These are phyloP conservation scores for Oostethus manadensis DNA, from an alignment of 2,113 vertebrate genomes.

Conservation along the genomic window DNA sequence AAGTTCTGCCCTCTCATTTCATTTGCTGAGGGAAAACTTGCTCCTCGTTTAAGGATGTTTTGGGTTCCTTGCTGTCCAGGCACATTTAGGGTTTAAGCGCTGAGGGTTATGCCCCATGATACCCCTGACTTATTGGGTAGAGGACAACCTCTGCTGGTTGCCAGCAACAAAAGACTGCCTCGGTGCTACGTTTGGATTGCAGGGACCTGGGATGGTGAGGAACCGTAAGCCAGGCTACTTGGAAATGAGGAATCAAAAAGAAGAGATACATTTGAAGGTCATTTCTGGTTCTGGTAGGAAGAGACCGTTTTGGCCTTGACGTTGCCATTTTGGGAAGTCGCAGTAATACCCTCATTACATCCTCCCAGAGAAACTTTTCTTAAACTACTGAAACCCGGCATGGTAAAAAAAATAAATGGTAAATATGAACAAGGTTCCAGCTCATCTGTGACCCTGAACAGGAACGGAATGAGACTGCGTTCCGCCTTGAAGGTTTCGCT, in stretches of 20 bases:
- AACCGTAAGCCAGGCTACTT: constrained; percentile 12
- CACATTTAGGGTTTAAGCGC: constrained; percentile 42
- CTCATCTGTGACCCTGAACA: too few relatives aligned
- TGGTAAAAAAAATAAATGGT: too few relatives aligned
- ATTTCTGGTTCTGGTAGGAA: neutral
- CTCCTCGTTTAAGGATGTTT: constrained; percentile 46
- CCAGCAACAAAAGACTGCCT: constrained; percentile 67
- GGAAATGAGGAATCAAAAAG: constrained; percentile 7
- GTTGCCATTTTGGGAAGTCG: too few relatives aligned
- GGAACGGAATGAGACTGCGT: too few relatives aligned
- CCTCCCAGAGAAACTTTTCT: too few relatives aligned
- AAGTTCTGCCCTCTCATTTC: too few relatives aligned
- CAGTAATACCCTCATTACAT: too few relatives aligned
- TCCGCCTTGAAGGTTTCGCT: too few relatives aligned
- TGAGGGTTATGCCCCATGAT: constrained; percentile 39
- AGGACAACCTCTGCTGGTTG: constrained; percentile 21
- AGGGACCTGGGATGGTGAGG: constrained; percentile 27
- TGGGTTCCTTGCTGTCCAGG: constrained; percentile 51
- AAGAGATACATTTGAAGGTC: constrained; percentile 17
- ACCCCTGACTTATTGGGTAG: constrained; percentile 60
- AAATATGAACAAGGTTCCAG: too few relatives aligned
- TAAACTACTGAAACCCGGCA: too few relatives aligned
- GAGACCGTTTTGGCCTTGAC: neutral
- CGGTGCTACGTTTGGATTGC: constrained; percentile 61
- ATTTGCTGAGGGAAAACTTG: neutral